Evolutionary conservation across 2,113 vertebrate species (phyloP).

Genomic region (Helogale parvula): DNA sequence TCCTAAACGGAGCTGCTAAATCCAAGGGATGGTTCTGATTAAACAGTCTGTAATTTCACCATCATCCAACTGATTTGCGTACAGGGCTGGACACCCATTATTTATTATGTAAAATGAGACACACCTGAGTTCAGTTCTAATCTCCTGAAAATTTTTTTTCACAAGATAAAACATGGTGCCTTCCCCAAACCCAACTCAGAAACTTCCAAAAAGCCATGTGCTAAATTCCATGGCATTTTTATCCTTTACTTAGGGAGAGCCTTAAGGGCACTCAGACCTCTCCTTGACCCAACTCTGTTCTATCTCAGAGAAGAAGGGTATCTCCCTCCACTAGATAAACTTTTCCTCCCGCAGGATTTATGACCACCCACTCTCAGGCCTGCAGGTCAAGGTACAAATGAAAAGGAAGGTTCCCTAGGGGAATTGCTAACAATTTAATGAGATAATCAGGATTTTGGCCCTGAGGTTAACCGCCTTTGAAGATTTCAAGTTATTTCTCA

Average conservation of each 20-base stretch:
- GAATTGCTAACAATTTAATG: constrained; percentile 31
- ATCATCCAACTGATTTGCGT: neutral
- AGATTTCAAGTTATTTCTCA: constrained; percentile 18
- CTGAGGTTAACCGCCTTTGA: constrained; percentile 47
- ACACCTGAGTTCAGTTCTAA: neutral
- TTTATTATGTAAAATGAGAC: neutral
- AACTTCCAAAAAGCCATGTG: neutral
- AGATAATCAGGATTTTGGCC: neutral
- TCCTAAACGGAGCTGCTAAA: neutral
- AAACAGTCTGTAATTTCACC: neutral
- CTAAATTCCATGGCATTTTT: neutral
- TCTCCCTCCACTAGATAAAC: neutral
- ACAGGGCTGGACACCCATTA: neutral
- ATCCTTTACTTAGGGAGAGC: neutral
- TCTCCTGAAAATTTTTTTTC: neutral
- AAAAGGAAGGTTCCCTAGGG: neutral
- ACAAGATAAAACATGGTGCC: neutral
- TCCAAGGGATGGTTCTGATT: neutral
- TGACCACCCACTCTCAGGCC: neutral
- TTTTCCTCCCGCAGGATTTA: constrained; percentile 28
- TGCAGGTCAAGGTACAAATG: constrained; percentile 35
- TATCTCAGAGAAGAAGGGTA: neutral
- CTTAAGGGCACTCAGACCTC: neutral
- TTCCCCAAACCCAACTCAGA: neutral
- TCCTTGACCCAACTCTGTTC: constrained; percentile 28